Evolutionary conservation across 92 coral and sea anemone genomes (phyloP), one percentile per base, ranked within the genome.

Genomic region (Isaurus tuberculatus): DNA sequence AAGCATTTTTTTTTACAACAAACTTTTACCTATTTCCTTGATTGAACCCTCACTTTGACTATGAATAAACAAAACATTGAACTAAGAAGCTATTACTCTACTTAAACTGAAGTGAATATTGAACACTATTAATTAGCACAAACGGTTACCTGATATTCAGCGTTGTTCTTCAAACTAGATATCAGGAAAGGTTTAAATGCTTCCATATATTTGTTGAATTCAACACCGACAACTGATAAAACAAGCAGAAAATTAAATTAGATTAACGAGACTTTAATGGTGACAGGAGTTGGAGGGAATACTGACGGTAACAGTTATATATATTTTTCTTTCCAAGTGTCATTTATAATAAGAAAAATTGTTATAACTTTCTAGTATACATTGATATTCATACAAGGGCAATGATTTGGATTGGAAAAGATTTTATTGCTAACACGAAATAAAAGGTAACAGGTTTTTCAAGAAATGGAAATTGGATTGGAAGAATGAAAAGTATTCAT

Each of bases 91-190:
- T 40, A 40, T 2, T 2, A 22, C 61, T 20, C 16, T 19, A 16
- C n/a, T 2, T 2, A 48, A 16, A 53, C 5, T 17, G 8, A n/a
- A 72, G 44, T 20, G 36, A 15, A 6, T 25, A 13, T 19, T 10
- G 19, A 7, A 13, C 9, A 28, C 14, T 20, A 22, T 3, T 14
- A 29, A 2, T 4, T 16, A 75, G 13, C 9, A 36, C 7, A 53
- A 31, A 14, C 13, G 64, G 25, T 77, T 83, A 97, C 99, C 99
- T 97, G 99, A 65, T 94, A 89, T 69, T 97, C 99, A 10, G 94
- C 93, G 22, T 86, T 88, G 75, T 97, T 89, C 90, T 85, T 89
- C 25, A 97, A 84, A 15, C 93, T 88, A 44, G 90, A 75, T 31
- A 88, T 82, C 73, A 97, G 87, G 79, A 89, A 94, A 10, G 99